Evolutionary conservation across 2,797 vertebrate genomes (phyloP).

Genomic region (Carcharodon carcharias): DNA sequence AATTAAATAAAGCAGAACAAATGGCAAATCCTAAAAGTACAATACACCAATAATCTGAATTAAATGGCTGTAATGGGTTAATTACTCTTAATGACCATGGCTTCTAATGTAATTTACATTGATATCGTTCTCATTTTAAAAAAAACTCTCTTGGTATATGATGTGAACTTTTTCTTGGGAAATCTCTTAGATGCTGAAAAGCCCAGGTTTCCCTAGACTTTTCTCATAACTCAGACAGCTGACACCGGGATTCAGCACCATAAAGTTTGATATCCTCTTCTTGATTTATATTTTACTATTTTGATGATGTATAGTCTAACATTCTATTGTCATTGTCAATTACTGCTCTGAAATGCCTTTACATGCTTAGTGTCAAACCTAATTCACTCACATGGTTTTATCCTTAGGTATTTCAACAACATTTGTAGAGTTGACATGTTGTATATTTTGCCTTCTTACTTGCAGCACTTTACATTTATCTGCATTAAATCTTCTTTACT

Average conservation of each 20-base stretch:
- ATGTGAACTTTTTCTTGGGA: not conserved
- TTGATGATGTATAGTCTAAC: not conserved
- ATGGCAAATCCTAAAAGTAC: not conserved
- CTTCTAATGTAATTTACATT: not conserved
- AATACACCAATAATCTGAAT: not conserved
- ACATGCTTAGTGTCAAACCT: not conserved
- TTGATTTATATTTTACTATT: not conserved
- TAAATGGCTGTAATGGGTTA: not conserved
- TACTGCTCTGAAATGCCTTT: not conserved
- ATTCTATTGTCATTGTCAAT: not conserved
- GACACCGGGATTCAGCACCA: too few relatives aligned
- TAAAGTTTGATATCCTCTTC: not conserved
- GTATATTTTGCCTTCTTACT: not conserved
- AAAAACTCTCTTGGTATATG: not conserved
- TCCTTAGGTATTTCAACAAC: not conserved
- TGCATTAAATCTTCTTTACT: not conserved
- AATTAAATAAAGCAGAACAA: not conserved
- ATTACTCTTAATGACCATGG: not conserved
- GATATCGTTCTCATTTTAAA: not conserved
- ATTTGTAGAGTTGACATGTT: not conserved
- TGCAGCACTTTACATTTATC: not conserved
- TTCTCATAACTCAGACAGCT: too few relatives aligned
- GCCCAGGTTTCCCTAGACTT: too few relatives aligned
- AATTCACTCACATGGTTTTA: not conserved
- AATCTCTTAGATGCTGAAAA: not conserved